Evolutionary conservation across 2,888 invertebrate genomes (phyloP).

Genomic region (Julus scandinavius): DNA sequence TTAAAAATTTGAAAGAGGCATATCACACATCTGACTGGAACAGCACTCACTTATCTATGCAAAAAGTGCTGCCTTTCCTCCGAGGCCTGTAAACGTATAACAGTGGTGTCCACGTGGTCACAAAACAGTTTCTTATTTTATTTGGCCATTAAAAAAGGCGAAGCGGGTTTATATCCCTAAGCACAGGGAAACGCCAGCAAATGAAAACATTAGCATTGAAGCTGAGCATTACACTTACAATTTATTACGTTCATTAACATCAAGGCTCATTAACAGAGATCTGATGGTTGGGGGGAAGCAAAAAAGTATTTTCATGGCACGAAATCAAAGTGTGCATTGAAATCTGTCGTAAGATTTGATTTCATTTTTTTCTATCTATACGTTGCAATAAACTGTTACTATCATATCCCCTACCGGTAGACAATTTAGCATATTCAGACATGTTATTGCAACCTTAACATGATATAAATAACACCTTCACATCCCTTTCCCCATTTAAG

Average conservation of each 20-base stretch:
- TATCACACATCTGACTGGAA: not conserved
- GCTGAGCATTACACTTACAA: not conserved
- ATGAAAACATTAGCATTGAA: conserved; percentile 48
- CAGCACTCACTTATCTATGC: not conserved
- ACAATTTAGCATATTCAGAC: not conserved
- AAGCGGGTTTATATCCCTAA: not conserved
- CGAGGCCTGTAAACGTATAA: conserved; percentile 37
- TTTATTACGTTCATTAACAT: conserved; percentile 42
- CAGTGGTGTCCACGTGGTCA: conserved; percentile 47
- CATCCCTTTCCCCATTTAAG: not conserved
- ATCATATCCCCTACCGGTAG: not conserved
- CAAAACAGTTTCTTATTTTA: conserved; percentile 30
- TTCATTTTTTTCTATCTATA: not conserved
- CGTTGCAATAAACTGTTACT: not conserved
- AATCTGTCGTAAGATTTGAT: not conserved
- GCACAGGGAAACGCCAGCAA: not conserved
- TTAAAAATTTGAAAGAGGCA: not conserved
- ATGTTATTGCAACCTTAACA: not conserved
- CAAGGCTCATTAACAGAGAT: not conserved
- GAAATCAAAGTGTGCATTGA: conserved; percentile 11
- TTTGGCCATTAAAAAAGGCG: conserved; percentile 37
- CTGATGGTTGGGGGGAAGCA: not conserved
- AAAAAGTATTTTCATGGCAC: not conserved
- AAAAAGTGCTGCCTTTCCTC: not conserved
- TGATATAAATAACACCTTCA: not conserved